A percentile compares a stretch with the other conserved stretches of the same genome.
Conservation (phyloP, 1,140 invertebrate species). For the Marisa cornuarietis region DNA sequence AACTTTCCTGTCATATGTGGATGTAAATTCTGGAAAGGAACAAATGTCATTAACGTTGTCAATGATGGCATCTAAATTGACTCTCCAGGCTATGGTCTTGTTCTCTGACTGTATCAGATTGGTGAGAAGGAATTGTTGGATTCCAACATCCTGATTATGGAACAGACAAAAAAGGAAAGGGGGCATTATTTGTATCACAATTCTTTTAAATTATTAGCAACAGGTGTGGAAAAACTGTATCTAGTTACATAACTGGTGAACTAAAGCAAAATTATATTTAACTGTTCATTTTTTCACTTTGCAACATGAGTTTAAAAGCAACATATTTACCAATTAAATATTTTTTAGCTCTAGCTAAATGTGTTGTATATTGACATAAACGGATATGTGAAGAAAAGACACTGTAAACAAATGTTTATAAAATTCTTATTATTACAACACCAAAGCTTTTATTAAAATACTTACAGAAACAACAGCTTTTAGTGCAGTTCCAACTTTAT, state of each 20-base stretch:
- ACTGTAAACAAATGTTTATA: background rate
- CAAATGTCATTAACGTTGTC: constrained; percentile 74
- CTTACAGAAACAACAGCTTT: constrained; percentile 36
- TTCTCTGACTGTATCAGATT: constrained; percentile 76
- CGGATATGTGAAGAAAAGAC: background rate
- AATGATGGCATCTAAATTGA: constrained; percentile 78
- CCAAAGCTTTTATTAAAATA: background rate
- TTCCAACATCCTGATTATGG: constrained; percentile 61
- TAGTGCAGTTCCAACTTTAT: constrained; percentile 27
- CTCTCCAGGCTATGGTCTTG: constrained; percentile 76
- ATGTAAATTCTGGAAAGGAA: constrained; percentile 49
- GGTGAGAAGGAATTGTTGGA: constrained; percentile 80
- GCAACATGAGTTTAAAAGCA: background rate
- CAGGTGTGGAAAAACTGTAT: too few species aligned
- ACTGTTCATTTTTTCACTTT: too few species aligned
- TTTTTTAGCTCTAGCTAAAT: background rate
- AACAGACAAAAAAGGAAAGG: background rate
- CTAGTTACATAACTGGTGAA: too few species aligned
- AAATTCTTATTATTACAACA: background rate
- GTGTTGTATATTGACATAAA: background rate
- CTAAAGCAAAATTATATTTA: too few species aligned
- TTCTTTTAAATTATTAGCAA: too few species aligned
- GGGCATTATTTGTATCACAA: too few species aligned
- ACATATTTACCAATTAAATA: background rate
- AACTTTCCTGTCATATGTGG: constrained; percentile 75